These are phyloP conservation scores for Anagyrus pseudococci DNA, from an alignment of 2,888 invertebrate species.

Conservation along the genomic window DNA sequence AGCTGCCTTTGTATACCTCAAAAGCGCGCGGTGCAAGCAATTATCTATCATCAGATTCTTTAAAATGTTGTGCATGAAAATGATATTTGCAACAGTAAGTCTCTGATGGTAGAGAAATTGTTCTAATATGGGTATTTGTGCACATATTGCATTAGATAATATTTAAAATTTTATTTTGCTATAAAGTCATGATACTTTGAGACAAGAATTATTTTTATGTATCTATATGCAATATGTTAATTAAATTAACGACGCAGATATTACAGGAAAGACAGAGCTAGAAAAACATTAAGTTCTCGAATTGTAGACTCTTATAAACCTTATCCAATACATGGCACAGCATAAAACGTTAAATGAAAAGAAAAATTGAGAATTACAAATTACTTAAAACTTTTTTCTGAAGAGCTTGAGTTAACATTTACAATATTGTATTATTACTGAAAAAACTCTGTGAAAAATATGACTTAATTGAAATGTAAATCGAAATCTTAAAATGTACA, in stretches of 20 bases:
- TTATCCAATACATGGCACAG: too few relatives aligned
- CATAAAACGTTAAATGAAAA: too few relatives aligned
- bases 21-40: constrained; percentile 49
- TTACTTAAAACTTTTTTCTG: too few relatives aligned
- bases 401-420: too few relatives aligned
- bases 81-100: constrained; percentile 36
- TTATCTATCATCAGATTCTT: constrained; percentile 37
- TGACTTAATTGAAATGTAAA: not conserved
- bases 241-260: constrained; percentile 12
- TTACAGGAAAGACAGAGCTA: constrained; percentile 15
- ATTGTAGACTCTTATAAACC: too few relatives aligned
- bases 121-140: constrained; percentile 26
- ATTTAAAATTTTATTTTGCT: not conserved
- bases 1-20: constrained; percentile 48
- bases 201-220: not conserved
- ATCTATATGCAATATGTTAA: constrained; percentile 23
- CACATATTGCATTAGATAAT: constrained; percentile 31
- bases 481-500: too few relatives aligned
- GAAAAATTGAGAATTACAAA: too few relatives aligned
- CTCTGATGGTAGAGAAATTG: constrained; percentile 33
- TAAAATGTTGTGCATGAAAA: constrained; percentile 28
- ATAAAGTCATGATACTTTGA: not conserved
- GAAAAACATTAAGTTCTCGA: too few relatives aligned
- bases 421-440: too few relatives aligned
- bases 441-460: too few relatives aligned